Base-by-base conservation (phyloP, 2,113 vertebrate genomes). In the Desmodus rotundus region DNA sequence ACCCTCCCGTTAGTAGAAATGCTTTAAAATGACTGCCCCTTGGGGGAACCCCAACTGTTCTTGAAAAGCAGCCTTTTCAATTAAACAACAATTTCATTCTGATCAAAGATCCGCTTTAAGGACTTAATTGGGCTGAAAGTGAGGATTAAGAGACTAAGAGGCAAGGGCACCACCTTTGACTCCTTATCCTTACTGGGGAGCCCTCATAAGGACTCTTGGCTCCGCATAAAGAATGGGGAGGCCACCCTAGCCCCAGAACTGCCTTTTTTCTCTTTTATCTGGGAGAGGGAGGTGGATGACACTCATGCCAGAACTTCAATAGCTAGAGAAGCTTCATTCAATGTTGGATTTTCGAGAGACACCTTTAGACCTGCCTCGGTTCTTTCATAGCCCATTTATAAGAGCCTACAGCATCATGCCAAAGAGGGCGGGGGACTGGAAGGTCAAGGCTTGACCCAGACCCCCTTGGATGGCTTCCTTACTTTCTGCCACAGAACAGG, bases 21-120 rank as follows among this genome's bases (percentile, higher is more conserved):
- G 95, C 94, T 97, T 98, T 97, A 96, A 97, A 97, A 97, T 89
- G 94, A 82, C 92, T 92, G 87, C 68, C 73, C 86, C 91, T 92
- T 96, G 91, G 96, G 94, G 91, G 97, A 97, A 98, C 91, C 95
- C 58, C 91, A 97, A 91, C 94, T 96, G 94, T 97, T 98, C 87
- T 91, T 96, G 83, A 95, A 97, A 98, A 97, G 95, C 78, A 96
- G 96, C 85, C 97, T 98, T 97, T 98, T 98, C 97, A 98, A 97
- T 96, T 97, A 98, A 97, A 97, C 91, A 95, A 95, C 96, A 94
- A 97, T 97, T 98, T 97, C 76, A 78, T 97, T 98, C 96, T 94
- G 31, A 98, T 98, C 97, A 98, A 97, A 98, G 96, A 97, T 97
- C 93, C 65, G 89, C 92, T 98, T 97, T 93, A 96, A 98, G 98